Percentiles rank a stretch among this genome's conserved stretches.
Conservation (phyloP, 2,797 vertebrate species). For the Myotis planiceps region DNA sequence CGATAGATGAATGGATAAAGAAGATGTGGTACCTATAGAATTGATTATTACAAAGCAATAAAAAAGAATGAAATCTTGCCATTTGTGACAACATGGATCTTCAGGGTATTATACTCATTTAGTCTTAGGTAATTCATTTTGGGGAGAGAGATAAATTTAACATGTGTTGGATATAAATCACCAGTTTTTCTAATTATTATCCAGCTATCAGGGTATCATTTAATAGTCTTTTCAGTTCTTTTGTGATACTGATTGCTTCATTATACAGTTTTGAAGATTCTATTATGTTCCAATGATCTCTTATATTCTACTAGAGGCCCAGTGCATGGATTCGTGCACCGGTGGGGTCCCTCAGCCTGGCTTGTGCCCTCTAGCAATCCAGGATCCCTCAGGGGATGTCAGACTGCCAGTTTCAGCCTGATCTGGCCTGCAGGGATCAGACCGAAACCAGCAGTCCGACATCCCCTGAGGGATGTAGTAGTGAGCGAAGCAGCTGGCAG, state of each 20-base stretch:
- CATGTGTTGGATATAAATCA: not conserved
- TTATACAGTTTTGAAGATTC: not conserved
- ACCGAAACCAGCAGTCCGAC: too few relatives aligned
- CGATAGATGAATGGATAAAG: not conserved
- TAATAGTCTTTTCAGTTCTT: not conserved
- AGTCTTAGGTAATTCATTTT: not conserved
- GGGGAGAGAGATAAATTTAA: not conserved
- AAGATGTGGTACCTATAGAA: not conserved
- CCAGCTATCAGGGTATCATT: not conserved
- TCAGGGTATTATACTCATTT: not conserved
- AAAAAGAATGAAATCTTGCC: not conserved
- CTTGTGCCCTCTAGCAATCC: too few relatives aligned
- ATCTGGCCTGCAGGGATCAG: too few relatives aligned
- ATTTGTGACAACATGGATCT: not conserved
- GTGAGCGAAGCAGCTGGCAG: too few relatives aligned
- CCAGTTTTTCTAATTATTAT: conserved; percentile 2
- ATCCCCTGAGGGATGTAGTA: too few relatives aligned
- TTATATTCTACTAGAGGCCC: not conserved
- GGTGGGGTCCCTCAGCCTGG: too few relatives aligned
- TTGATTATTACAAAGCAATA: not conserved
- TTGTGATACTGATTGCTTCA: not conserved
- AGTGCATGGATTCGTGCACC: too few relatives aligned
- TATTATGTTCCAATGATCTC: not conserved
- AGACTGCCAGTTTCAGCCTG: too few relatives aligned
- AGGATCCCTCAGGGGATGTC: too few relatives aligned